Base-by-base conservation (phyloP, 2,113 vertebrate species). In the Spea multiplicata region DNA sequence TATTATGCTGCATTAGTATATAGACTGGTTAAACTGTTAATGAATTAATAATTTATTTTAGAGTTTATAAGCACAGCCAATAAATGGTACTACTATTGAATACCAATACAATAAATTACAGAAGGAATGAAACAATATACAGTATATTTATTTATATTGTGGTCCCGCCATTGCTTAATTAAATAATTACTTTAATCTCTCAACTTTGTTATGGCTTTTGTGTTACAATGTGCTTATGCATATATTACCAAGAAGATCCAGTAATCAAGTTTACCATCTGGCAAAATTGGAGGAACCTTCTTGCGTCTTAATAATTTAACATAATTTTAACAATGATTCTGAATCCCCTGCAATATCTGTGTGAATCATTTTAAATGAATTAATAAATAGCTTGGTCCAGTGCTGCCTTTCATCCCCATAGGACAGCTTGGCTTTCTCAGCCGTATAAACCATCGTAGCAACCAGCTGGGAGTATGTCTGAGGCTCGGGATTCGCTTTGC, bases 321-420 rank as follows among this genome's bases (percentile, higher is more conserved):
- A 99, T 81, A 99, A 30, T 91, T 52, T 91, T 91, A 83, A 95
- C 7, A 89, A 90, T 0, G 92, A 93, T 62, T 94, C 92, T 3
- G 95, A 93, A 89, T 97, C 94, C 53, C 95, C 97, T 88, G 94
- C 91, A 83, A 99, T 94, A 87, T 98, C 94, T 6, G 90, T 94
- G 89, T 98, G 96, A 91, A 98, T 94, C 89, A 94, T 89, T 93
- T 94, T 97, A 93, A 99, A 99, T 75, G 95, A 94, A 83, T 98
- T 89, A 94, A 97, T 95, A 93, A 98, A 98, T 84, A 97, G 90
- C 85, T 95, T 85, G 87, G 94, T 98, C 97, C 97, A 99, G 84
- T 95, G 91, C 86, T 97, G 92, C 88, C 93, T 94, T 87, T 97
- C 95, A 57, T 70, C 79, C 87, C 96, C 96, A 4, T 87, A 91